Percentiles rank a stretch among this genome's conserved stretches.
Conservation (phyloP, 2,888 invertebrate genomes). For the Carpatolechia fugitivella region DNA sequence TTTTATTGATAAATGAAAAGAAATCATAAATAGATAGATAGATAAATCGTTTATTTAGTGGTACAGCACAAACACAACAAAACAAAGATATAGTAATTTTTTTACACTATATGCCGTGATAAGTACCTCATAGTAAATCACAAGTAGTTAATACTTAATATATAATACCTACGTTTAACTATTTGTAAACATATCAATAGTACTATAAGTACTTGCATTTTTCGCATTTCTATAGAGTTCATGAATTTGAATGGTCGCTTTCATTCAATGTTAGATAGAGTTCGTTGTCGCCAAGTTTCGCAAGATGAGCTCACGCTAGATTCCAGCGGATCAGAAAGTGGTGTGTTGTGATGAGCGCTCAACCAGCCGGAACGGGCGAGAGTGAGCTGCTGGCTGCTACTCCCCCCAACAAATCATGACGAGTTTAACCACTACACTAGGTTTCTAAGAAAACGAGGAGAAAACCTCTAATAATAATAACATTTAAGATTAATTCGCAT, state of each 20-base stretch:
- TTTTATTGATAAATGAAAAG: too few relatives aligned
- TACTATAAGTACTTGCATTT: too few relatives aligned
- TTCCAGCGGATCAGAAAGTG: constrained; percentile 46
- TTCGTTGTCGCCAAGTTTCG: constrained; percentile 43
- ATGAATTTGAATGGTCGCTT: background rate
- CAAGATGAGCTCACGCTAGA: constrained; percentile 36
- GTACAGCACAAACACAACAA: too few relatives aligned
- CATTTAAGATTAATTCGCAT: too few relatives aligned
- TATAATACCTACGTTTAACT: too few relatives aligned
- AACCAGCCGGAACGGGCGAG: constrained; percentile 38
- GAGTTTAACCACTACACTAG: background rate
- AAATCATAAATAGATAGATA: too few relatives aligned
- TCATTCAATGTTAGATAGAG: constrained; percentile 16
- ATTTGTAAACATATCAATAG: too few relatives aligned
- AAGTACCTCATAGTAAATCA: too few relatives aligned
- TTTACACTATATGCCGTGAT: too few relatives aligned
- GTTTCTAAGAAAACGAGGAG: background rate
- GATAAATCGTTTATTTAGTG: too few relatives aligned
- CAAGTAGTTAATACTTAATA: too few relatives aligned
- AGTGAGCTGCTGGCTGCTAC: constrained; percentile 22
- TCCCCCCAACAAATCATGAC: background rate
- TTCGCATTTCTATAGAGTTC: constrained; percentile 7
- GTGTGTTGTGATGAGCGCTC: constrained; percentile 34
- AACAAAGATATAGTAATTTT: too few relatives aligned
- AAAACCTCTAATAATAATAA: background rate